These are phyloP conservation scores for Heterotilapia buettikoferi DNA, from an alignment of 2,113 vertebrate genomes.

Conservation along the genomic window DNA sequence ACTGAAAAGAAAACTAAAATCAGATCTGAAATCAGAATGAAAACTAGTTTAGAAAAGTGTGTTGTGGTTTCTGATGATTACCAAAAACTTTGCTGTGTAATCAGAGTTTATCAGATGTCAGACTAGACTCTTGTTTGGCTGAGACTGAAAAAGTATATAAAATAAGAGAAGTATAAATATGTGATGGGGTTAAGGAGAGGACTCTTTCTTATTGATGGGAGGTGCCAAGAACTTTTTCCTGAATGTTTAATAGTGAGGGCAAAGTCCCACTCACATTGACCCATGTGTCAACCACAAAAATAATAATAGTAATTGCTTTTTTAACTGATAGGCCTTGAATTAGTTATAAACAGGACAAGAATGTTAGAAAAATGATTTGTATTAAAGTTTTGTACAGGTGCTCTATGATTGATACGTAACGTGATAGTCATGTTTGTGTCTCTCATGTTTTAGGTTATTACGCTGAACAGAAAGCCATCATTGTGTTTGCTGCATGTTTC, in stretches of 20 bases:
- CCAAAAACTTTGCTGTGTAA: background rate
- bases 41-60: background rate
- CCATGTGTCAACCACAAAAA: background rate
- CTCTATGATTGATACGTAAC: background rate
- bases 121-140: background rate
- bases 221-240: background rate
- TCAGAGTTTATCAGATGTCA: background rate
- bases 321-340: background rate
- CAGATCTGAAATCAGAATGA: background rate
- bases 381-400: background rate
- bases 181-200: background rate
- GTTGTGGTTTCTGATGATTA: background rate
- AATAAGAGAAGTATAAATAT: background rate
- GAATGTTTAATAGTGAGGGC: background rate
- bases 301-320: background rate
- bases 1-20: background rate
- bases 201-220: background rate
- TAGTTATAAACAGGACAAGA: background rate
- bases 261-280: background rate
- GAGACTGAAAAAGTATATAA: background rate
- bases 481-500: conserved; percentile 96
- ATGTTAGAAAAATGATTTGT: background rate
- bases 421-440: background rate
- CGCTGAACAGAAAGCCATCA: conserved; percentile 93
- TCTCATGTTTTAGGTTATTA: conserved; percentile 83